Evolutionary conservation across 2,888 invertebrate species (phyloP).

Genomic region (Erebia palarica): DNA sequence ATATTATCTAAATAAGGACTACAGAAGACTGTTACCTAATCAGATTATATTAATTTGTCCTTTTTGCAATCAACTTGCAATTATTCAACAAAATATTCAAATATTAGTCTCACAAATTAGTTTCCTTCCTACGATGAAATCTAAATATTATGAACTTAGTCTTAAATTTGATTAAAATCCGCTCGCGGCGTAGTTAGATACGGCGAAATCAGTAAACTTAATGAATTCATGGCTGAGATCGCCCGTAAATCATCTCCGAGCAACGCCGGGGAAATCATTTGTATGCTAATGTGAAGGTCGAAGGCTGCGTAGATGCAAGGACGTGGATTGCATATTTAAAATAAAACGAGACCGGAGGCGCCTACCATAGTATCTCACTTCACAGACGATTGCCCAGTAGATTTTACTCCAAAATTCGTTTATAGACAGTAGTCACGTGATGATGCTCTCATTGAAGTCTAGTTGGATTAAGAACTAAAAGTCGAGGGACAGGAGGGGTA

Average conservation of each 20-base stretch:
- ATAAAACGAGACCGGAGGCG: slow-evolving; percentile 7
- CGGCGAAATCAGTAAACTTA: slow-evolving; percentile 27
- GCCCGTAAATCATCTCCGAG: slow-evolving; percentile 35
- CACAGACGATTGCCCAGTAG: slow-evolving; percentile 1
- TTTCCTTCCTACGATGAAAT: slow-evolving; percentile 15
- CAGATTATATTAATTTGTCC: too few relatives aligned
- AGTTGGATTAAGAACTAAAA: too few relatives aligned
- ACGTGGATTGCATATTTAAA: slow-evolving; percentile 41
- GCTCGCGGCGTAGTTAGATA: slow-evolving; percentile 20
- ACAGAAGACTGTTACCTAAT: neutral
- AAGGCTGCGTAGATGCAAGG: slow-evolving; percentile 38
- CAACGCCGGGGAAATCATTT: slow-evolving; percentile 44
- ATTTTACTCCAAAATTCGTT: neutral
- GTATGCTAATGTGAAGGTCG: slow-evolving; percentile 45
- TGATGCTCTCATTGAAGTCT: too few relatives aligned
- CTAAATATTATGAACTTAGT: slow-evolving; percentile 9
- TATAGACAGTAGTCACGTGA: too few relatives aligned
- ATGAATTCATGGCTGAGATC: slow-evolving; percentile 34
- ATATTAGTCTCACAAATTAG: slow-evolving; percentile 13
- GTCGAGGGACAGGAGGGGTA: too few relatives aligned
- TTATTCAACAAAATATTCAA: neutral
- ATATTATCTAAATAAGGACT: neutral
- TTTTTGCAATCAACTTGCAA: too few relatives aligned
- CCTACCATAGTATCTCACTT: slow-evolving; percentile 15
- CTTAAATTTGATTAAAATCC: slow-evolving; percentile 23